Conservation (phyloP, 2,797 vertebrate genomes). For the Typhlichthys subterraneus region DNA sequence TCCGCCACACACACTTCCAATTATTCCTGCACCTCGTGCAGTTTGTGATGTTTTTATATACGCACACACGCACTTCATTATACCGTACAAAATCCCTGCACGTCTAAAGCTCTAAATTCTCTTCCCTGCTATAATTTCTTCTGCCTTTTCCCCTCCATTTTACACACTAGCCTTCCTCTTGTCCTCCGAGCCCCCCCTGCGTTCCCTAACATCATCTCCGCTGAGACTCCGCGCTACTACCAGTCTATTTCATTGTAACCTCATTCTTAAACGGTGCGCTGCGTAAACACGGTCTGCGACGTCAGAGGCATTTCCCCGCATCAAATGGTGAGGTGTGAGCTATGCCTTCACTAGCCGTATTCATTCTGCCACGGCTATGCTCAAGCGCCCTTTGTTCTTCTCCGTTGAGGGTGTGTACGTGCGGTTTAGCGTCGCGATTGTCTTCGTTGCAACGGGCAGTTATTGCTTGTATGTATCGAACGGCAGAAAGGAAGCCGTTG, state of each 20-base stretch:
- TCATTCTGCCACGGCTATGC: constrained; percentile 65
- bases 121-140: constrained; percentile 5
- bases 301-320: constrained; percentile 68
- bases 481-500: constrained; percentile 49
- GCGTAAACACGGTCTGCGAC: constrained; percentile 54
- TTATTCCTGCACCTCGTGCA: constrained; percentile 43
- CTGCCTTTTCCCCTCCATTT: constrained; percentile 9
- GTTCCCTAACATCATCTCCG: constrained; percentile 31
- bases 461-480: constrained; percentile 61
- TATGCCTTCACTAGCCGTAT: constrained; percentile 69
- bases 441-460: constrained; percentile 67
- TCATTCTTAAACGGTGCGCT: constrained; percentile 44
- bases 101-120: constrained; percentile 30
- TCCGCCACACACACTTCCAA: constrained; percentile 46
- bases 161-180: constrained; percentile 13
- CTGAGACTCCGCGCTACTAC: constrained; percentile 43
- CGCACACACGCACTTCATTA: background rate
- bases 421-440: constrained; percentile 65
- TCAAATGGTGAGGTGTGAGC: constrained; percentile 63
- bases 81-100: background rate
- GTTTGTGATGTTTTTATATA: constrained; percentile 26
- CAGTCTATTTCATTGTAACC: constrained; percentile 60
- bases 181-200: constrained; percentile 30
- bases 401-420: constrained; percentile 74
- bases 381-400: constrained; percentile 75